Percentiles rank a stretch among this genome's conserved stretches.
Conservation (phyloP, 1,140 invertebrate species). For the Copidosoma floridanum region DNA sequence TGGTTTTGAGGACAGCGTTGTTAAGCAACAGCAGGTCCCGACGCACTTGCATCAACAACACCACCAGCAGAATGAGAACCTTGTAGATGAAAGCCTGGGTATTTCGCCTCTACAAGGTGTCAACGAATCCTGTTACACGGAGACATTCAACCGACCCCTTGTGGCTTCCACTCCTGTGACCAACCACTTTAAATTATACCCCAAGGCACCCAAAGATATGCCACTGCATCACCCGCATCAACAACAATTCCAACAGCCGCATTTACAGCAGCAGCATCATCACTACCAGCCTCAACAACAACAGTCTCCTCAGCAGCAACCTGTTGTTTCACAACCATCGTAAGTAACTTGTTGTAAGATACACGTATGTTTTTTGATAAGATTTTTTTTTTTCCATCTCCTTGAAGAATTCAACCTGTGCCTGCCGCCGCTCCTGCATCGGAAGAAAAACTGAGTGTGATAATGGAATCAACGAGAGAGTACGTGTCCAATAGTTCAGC, state of each 20-base stretch:
- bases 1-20: conserved; percentile 36
- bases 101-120: conserved; percentile 37
- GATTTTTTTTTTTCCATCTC: too few relatives aligned
- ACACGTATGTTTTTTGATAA: too few relatives aligned
- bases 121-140: conserved; percentile 46
- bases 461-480: conserved; percentile 49
- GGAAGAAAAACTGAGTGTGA: conserved; percentile 48
- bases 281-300: not conserved
- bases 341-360: not conserved
- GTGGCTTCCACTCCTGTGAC: conserved; percentile 48
- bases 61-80: conserved; percentile 40
- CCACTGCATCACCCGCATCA: conserved; percentile 13
- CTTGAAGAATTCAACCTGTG: conserved; percentile 27
- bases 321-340: conserved; percentile 5
- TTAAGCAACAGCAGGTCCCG: conserved; percentile 5
- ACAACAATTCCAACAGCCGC: conserved; percentile 1
- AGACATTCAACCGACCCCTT: conserved; percentile 42
- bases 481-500: conserved; percentile 48
- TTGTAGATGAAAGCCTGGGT: conserved; percentile 46
- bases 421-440: conserved; percentile 28
- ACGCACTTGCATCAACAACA: not conserved
- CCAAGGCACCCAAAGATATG: conserved; percentile 27
- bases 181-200: conserved; percentile 44
- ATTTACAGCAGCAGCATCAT: not conserved
- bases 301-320: conserved; percentile 5